Base-by-base conservation (phyloP, 2,888 invertebrate genomes). In the Elmis aenea region DNA sequence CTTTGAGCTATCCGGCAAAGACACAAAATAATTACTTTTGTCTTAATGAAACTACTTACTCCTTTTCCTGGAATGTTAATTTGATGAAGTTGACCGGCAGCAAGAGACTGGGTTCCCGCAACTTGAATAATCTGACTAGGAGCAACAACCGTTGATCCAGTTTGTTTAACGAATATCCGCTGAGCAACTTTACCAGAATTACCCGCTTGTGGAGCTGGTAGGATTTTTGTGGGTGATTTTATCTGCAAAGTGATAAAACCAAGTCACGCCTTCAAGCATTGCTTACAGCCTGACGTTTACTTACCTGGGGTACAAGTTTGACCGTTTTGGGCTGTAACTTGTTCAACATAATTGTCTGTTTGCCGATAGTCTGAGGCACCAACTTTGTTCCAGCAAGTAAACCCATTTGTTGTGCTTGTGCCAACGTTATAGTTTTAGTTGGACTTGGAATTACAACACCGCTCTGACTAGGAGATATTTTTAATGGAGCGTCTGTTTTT, bases 1-100 rank as follows among this genome's bases (percentile, higher is more conserved):
- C n/a, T n/a, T n/a, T n/a, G n/a, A n/a, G n/a, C n/a, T n/a, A n/a
- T n/a, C n/a, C n/a, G n/a, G n/a, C n/a, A n/a, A n/a, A n/a, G n/a
- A n/a, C n/a, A n/a, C n/a, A n/a, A n/a, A n/a, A n/a, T n/a, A n/a
- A n/a, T n/a, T n/a, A n/a, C n/a, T n/a, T n/a, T n/a, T n/a, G n/a
- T n/a, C n/a, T n/a, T n/a, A n/a, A n/a, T n/a, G n/a, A n/a, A n/a
- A n/a, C n/a, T n/a, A n/a, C n/a, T 69, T 67, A 80, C 80, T 49
- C 81, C 82, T 68, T 81, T 79, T 8, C 82, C 81, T 2, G 82
- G 81, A 41, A 82, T 77, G 62, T 81, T 81, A 42, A 84, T 79
- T 57, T 81, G 82, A 64, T 83, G 82, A n/a, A 83, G 66, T 58
- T 81, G 68, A 16, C 66, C 66, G 5, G 57, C 45, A 22, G 76